Evolutionary conservation across 2,797 vertebrate species (phyloP).

Genomic region (Balearica regulorum): DNA sequence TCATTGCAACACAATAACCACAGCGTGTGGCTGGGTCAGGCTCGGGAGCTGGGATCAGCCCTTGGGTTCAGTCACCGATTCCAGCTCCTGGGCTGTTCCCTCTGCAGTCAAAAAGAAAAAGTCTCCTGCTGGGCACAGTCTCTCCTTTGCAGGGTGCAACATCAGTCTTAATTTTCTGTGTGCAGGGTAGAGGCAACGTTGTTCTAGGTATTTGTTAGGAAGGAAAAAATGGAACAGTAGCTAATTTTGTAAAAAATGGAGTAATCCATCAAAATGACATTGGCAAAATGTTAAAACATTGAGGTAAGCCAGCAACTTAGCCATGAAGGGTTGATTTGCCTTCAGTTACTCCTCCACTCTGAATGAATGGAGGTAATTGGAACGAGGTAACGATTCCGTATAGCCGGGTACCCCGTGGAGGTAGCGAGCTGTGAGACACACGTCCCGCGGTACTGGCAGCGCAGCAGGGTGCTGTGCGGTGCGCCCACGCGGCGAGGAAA

Average conservation of each 20-base stretch:
- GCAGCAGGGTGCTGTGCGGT: not conserved
- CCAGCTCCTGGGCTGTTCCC: not conserved
- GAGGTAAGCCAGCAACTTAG: not conserved
- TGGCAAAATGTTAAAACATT: not conserved
- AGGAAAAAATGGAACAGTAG: not conserved
- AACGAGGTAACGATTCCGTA: no score
- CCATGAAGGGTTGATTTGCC: not conserved
- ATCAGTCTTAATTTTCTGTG: rapidly evolving
- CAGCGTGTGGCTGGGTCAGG: rapidly evolving
- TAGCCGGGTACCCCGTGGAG: rapidly evolving
- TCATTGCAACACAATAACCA: not conserved
- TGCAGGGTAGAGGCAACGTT: not conserved
- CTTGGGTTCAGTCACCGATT: rapidly evolving
- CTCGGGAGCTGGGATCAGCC: rapidly evolving
- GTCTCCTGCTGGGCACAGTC: no score
- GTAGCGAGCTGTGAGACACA: not conserved
- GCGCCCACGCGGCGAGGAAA: not conserved
- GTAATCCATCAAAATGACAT: not conserved
- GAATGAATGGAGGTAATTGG: not conserved
- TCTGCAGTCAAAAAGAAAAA: no score
- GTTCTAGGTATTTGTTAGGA: not conserved
- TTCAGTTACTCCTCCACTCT: not conserved
- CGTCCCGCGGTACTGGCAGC: not conserved
- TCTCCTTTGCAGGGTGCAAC: rapidly evolving
- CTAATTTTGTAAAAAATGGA: not conserved